Evolutionary conservation across 2,888 invertebrate genomes (phyloP).

Genomic region (Sarcophaga subvicina): DNA sequence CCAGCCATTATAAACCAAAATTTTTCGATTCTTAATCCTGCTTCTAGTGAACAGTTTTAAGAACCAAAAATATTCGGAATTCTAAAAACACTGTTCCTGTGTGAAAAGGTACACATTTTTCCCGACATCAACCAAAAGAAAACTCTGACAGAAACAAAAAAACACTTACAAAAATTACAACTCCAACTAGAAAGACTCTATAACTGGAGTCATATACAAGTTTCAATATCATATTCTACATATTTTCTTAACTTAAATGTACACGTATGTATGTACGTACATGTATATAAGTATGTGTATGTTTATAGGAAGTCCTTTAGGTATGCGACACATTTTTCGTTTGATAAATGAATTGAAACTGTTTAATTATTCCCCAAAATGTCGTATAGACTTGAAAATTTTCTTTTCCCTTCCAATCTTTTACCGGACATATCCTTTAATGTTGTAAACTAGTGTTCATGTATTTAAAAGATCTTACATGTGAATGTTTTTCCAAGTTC

Average conservation of each 20-base stretch:
- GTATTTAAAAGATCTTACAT: constrained; percentile 28
- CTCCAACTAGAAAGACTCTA: not conserved
- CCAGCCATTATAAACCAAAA: no score
- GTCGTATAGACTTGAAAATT: constrained; percentile 75
- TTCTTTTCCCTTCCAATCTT: not conserved
- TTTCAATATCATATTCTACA: not conserved
- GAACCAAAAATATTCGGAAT: no score
- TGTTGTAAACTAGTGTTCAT: constrained; percentile 5
- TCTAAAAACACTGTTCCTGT: no score
- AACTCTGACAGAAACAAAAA: no score
- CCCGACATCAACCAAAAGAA: no score
- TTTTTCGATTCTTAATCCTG: no score
- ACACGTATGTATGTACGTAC: not conserved
- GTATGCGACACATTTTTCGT: constrained; percentile 66
- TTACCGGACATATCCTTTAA: constrained; percentile 14
- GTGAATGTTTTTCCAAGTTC: no score
- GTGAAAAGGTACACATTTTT: no score
- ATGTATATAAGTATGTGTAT: not conserved
- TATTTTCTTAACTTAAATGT: no score
- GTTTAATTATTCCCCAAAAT: constrained; percentile 80
- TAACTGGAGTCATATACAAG: constrained; percentile 6
- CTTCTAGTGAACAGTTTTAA: no score
- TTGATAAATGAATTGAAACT: constrained; percentile 80
- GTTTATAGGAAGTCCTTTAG: not conserved
- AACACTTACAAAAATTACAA: no score